Evolutionary conservation across 1,140 invertebrate species (phyloP), one percentile per base, ranked within the genome.

Genomic region (Drosophila pandora): DNA sequence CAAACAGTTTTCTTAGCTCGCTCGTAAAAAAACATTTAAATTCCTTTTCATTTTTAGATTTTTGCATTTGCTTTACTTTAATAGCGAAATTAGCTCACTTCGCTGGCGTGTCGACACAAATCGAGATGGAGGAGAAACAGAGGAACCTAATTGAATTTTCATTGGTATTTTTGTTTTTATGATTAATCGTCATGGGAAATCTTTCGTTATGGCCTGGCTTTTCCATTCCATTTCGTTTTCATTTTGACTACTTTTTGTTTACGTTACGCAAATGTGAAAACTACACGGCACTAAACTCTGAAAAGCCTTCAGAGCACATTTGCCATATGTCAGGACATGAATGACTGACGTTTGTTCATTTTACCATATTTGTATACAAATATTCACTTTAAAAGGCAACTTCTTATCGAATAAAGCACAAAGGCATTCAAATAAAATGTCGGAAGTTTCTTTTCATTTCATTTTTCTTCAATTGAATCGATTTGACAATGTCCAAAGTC

Each of bases 141-240:
- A 69, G 63, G 59, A 85, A 75, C 41, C 75, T 85, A 82, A 82
- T 85, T 85, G 74, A 81, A 82, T 85, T 87, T 85, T 82, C 84
- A 87, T 87, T 87, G 74, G 69, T 75, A 62, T 81, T 69, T 57
- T 7, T 21, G 52, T 32, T 85, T 85, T 82, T 82, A 85, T 85
- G 82, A 85, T 87, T 87, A 87, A 85, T 85, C 82, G 82, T 76
- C 83, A 87, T 85, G 82, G 82, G 78, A 85, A 78, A 64, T 75
- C 72, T 67, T 56, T 21, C 3, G 41, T 41, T 71, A 43, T 60
- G 45, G n/a, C 23, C 10, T 47, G 59, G 54, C 60, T 58, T 64
- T 57, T 57, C 53, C 47, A 37, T 43, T 17, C 59, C 61, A 69
- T 73, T 76, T 63, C 61, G 10, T 50, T 37, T 48, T 21, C 41